Percentiles rank a stretch among this genome's conserved stretches.
Evolutionary conservation across 2,888 invertebrate species (phyloP).

Genomic region (Eupelmus urozonus): DNA sequence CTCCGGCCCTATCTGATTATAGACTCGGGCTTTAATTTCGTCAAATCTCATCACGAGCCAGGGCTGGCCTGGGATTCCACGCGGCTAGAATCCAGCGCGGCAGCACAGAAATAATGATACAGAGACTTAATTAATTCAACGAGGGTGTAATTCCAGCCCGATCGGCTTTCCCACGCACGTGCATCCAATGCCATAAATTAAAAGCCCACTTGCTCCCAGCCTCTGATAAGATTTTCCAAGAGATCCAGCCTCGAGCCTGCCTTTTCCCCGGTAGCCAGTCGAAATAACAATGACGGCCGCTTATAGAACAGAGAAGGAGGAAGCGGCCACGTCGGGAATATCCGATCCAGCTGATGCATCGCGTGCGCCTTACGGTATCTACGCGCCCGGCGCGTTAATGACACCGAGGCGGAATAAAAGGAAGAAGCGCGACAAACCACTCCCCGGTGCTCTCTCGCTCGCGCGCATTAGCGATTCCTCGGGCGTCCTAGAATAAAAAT

Average conservation of each 20-base stretch:
- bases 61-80: constrained; percentile 30
- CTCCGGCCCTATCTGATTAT: neutral
- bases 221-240: constrained; percentile 13
- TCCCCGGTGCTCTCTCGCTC: too few species aligned
- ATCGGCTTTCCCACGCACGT: constrained; percentile 39
- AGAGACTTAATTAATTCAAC: constrained; percentile 13
- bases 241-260: too few species aligned
- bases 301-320: constrained; percentile 2
- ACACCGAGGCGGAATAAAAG: neutral
- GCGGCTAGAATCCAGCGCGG: neutral
- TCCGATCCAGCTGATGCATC: constrained; percentile 30
- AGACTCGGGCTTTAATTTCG: constrained; percentile 19
- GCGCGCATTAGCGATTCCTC: constrained; percentile 50
- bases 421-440: constrained; percentile 33
- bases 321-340: neutral
- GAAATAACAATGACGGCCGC: neutral
- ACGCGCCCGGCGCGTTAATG: constrained; percentile 27
- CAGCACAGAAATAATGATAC: neutral
- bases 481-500: constrained; percentile 51
- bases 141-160: neutral
- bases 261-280: too few species aligned
- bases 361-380: neutral
- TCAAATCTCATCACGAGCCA: constrained; percentile 41
- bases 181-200: neutral
- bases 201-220: neutral